These are phyloP conservation scores for Chironomus riparius DNA, from an alignment of 2,888 invertebrate species.

Conservation along the genomic window DNA sequence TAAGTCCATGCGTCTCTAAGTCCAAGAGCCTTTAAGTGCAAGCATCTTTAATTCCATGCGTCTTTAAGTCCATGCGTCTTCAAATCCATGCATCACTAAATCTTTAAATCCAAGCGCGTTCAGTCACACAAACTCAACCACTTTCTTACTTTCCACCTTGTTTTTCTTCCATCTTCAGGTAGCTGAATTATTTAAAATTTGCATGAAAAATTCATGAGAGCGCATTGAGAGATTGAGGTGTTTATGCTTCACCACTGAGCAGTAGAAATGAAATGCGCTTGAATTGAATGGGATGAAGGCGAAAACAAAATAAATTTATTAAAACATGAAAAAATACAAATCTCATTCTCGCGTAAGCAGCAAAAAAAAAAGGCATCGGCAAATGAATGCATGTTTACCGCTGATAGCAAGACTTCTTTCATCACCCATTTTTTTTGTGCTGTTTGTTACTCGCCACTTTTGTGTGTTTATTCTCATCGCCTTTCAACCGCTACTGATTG, in stretches of 20 bases:
- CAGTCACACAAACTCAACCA: no score
- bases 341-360: not conserved
- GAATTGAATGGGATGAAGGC: not conserved
- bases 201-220: conserved; percentile 24
- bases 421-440: conserved; percentile 5
- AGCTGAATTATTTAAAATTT: conserved; percentile 16
- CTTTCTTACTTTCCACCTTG: no score
- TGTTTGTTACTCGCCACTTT: not conserved
- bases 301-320: not conserved
- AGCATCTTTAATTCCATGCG: no score
- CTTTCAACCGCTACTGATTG: not conserved
- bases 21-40: no score
- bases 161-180: not conserved
- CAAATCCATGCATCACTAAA: no score
- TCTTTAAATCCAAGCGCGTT: no score
- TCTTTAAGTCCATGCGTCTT: no score
- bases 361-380: not conserved
- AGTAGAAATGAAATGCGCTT: not conserved
- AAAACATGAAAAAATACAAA: not conserved
- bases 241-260: not conserved
- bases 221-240: conserved; percentile 3
- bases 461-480: no score
- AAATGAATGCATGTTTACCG: conserved; percentile 1
- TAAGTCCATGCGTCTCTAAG: no score
- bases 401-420: not conserved